A percentile compares a stretch with the other conserved stretches of the same genome.
Evolutionary conservation across 2,113 vertebrate genomes (phyloP).

Genomic region (Oryzias javanicus): DNA sequence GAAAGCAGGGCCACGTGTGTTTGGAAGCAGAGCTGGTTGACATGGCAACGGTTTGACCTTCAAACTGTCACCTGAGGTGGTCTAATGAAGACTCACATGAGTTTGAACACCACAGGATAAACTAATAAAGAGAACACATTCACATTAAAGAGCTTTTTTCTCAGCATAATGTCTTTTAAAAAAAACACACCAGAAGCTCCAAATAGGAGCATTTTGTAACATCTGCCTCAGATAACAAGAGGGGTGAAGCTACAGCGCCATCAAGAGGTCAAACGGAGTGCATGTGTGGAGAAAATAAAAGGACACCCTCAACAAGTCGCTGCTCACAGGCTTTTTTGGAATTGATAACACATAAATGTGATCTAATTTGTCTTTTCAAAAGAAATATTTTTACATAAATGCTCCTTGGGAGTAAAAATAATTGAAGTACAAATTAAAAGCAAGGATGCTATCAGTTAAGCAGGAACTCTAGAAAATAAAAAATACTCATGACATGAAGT

Average conservation of each 20-base stretch:
- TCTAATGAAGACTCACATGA: slow-evolving; percentile 38
- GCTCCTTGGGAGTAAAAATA: slow-evolving; percentile 28
- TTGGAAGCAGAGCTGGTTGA: slow-evolving; percentile 25
- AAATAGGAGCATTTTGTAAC: slow-evolving; percentile 12
- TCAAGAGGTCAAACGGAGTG: slow-evolving; percentile 22
- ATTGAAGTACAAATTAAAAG: background rate
- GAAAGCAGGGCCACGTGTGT: background rate
- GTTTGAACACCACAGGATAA: slow-evolving; percentile 32
- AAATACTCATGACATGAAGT: no score
- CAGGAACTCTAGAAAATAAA: background rate
- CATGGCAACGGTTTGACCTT: slow-evolving; percentile 41
- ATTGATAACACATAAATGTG: background rate
- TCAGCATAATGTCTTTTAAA: slow-evolving; percentile 13
- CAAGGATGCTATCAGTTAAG: background rate
- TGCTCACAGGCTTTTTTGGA: slow-evolving; percentile 18
- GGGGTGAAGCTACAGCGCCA: slow-evolving; percentile 38
- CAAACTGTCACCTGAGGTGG: slow-evolving; percentile 33
- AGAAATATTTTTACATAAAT: slow-evolving; percentile 1
- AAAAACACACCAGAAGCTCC: background rate
- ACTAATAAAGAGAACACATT: slow-evolving; percentile 19
- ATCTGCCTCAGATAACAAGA: background rate
- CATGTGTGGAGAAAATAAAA: slow-evolving; percentile 12
- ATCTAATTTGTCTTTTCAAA: slow-evolving; percentile 10
- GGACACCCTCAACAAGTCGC: slow-evolving; percentile 14
- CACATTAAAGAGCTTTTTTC: slow-evolving; percentile 4